A percentile compares a stretch with the other conserved stretches of the same genome.
Evolutionary conservation across 2,113 vertebrate genomes (phyloP).

Genomic region (Otolemur garnettii): DNA sequence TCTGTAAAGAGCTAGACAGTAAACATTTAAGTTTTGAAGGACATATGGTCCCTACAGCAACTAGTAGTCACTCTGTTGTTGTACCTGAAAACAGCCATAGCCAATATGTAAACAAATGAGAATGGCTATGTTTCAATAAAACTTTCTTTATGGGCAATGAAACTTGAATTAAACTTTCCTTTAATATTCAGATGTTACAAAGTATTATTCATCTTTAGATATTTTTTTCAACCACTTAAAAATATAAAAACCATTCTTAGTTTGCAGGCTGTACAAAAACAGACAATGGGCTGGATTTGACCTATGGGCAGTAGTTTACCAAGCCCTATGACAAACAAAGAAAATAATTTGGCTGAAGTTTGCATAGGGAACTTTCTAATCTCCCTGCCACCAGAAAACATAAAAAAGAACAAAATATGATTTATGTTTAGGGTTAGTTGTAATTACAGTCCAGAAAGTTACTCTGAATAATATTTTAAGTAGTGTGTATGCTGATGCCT

Average conservation of each 20-base stretch:
- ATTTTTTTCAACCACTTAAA: conserved; percentile 57
- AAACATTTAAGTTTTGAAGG: conserved; percentile 57
- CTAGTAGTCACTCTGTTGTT: conserved; percentile 27
- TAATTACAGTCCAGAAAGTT: conserved; percentile 12
- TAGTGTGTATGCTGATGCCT: not conserved
- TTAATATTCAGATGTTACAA: conserved; percentile 43
- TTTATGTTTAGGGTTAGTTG: conserved; percentile 43
- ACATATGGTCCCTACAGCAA: conserved; percentile 51
- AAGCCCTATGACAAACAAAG: not conserved
- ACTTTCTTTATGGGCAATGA: not conserved
- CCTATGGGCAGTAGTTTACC: not conserved
- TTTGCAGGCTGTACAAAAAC: conserved; percentile 35
- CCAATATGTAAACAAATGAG: conserved; percentile 41
- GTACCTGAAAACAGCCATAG: conserved; percentile 2
- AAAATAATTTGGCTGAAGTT: conserved; percentile 43
- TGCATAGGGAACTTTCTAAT: conserved; percentile 31
- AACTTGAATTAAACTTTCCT: conserved; percentile 23
- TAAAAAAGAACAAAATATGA: conserved; percentile 28
- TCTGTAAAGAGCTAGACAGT: conserved; percentile 7
- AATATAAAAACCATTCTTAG: conserved; percentile 57
- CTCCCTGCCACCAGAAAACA: not conserved
- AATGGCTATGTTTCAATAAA: conserved; percentile 45
- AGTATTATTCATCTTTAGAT: conserved; percentile 48
- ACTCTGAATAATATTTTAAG: conserved; percentile 44
- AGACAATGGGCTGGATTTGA: conserved; percentile 5